phyloP scores from a whole-genome alignment of 2,888 invertebrate species.

The Limnephilus rhombicus region DNA sequence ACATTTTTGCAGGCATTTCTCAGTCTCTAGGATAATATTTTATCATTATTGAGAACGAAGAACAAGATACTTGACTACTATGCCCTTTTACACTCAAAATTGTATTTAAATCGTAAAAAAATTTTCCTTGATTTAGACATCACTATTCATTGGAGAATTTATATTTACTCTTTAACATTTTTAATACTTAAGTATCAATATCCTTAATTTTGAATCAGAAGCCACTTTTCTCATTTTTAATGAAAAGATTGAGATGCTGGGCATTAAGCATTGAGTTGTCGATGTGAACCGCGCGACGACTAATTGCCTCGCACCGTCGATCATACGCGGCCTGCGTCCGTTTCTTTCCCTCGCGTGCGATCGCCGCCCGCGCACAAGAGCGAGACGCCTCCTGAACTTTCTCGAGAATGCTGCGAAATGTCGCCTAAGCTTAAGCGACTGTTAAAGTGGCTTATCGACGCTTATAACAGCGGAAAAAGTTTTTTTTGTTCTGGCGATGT shows the following conservation, averaged over 20 bases:
- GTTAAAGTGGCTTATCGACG: background rate
- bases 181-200: background rate
- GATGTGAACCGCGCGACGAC: constrained; percentile 48
- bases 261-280: constrained; percentile 60
- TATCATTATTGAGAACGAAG: background rate
- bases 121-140: background rate
- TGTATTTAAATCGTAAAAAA: no score
- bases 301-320: constrained; percentile 61
- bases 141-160: background rate
- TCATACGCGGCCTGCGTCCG: constrained; percentile 51
- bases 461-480: background rate
- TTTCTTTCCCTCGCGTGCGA: constrained; percentile 27
- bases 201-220: background rate
- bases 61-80: background rate
- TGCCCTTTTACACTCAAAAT: background rate
- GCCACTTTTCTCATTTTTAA: background rate
- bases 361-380: background rate
- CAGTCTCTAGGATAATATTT: background rate
- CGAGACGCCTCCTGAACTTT: background rate
- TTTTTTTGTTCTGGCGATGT: background rate
- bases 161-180: background rate
- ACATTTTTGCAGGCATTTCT: background rate
- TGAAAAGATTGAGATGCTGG: constrained; percentile 28
- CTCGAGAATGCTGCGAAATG: constrained; percentile 33
- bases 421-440: constrained; percentile 9